Percentiles rank a stretch among this genome's conserved stretches.
These are phyloP conservation scores for Pterocles burchelli DNA, from an alignment of 2,113 vertebrate species.

Conservation along the genomic window DNA sequence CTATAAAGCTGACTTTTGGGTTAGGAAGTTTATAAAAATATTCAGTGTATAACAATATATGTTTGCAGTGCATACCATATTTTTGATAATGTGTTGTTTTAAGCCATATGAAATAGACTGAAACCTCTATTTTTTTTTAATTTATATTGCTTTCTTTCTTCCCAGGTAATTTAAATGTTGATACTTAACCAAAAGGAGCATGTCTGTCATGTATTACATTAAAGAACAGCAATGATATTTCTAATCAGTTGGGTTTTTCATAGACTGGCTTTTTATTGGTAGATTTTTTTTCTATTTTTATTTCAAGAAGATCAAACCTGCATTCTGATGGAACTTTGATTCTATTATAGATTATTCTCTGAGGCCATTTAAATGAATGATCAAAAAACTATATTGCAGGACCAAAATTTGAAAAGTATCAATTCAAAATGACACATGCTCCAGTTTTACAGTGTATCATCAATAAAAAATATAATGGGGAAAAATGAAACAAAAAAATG, in stretches of 20 bases:
- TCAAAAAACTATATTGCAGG: background rate
- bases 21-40: background rate
- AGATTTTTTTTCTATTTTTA: background rate
- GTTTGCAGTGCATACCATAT: background rate
- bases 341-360: background rate
- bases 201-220: background rate
- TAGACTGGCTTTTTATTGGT: background rate
- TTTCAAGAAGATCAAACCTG: background rate
- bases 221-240: background rate
- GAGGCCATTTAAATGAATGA: background rate
- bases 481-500: background rate
- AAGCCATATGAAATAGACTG: background rate
- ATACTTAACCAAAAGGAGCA: background rate
- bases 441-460: background rate
- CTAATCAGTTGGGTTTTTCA: background rate
- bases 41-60: background rate
- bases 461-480: background rate
- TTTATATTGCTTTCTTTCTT: background rate
- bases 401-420: background rate
- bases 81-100: background rate
- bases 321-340: background rate
- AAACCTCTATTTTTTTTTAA: background rate
- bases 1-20: background rate
- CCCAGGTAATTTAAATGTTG: background rate
- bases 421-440: background rate